phyloP scores from a whole-genome alignment of 2,888 invertebrate genomes.

The Phytoseiulus persimilis region DNA sequence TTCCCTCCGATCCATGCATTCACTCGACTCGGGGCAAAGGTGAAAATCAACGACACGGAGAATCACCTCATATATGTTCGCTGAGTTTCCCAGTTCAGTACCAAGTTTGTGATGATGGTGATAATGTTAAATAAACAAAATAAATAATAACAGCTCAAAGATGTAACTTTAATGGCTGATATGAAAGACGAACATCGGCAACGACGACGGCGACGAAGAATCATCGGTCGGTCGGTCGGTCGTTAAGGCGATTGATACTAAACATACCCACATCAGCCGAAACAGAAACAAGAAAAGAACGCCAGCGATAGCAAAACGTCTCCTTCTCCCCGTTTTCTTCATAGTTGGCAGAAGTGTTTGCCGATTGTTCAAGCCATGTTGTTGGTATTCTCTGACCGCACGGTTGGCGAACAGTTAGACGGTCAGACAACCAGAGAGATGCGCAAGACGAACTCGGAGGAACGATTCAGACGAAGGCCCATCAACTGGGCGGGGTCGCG shows the following conservation, averaged over 20 bases:
- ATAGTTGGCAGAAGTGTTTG: background rate
- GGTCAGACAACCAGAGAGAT: background rate
- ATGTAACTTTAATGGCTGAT: slow-evolving; percentile 21
- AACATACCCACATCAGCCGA: background rate
- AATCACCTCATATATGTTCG: background rate
- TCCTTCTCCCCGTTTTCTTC: background rate
- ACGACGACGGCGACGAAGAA: background rate
- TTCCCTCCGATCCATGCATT: background rate
- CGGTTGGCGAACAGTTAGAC: background rate
- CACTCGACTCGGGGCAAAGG: background rate
- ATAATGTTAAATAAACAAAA: slow-evolving; percentile 20
- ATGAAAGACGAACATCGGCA: background rate
- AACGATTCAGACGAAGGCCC: background rate
- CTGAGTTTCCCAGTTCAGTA: background rate
- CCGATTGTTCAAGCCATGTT: background rate
- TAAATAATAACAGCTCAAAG: slow-evolving; percentile 36
- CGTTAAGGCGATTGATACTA: background rate
- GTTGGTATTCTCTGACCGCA: background rate
- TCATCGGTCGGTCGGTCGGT: background rate
- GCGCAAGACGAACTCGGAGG: background rate
- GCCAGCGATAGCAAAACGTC: background rate
- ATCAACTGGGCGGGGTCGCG: background rate
- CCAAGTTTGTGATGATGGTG: background rate
- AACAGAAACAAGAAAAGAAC: background rate
- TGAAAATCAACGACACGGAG: background rate